Percentiles rank a stretch among this genome's conserved stretches.
Evolutionary conservation across 2,888 invertebrate species (phyloP).

Genomic region (Drosophila stalkeri): DNA sequence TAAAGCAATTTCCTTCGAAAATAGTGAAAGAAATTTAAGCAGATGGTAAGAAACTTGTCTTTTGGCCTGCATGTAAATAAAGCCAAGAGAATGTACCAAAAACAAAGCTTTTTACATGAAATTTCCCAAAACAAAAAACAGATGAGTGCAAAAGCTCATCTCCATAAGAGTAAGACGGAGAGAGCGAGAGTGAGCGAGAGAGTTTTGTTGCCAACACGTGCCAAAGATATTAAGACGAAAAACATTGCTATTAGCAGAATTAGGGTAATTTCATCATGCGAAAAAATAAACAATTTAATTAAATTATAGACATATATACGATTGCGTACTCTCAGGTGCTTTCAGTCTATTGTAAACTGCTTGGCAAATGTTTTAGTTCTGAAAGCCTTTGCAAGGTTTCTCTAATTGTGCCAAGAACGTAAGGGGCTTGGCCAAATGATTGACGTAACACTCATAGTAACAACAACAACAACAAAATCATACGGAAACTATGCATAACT

Average conservation of each 20-base stretch:
- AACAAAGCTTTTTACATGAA: conserved; percentile 53
- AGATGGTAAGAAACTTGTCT: conserved; percentile 17
- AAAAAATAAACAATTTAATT: conserved; percentile 5
- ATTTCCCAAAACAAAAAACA: conserved; percentile 78
- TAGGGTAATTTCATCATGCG: conserved; percentile 10
- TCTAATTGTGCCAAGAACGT: conserved; percentile 71
- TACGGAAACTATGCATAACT: conserved; percentile 48
- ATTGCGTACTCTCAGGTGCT: neutral
- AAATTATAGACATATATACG: neutral
- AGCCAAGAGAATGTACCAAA: conserved; percentile 12
- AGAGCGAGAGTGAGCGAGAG: conserved; percentile 10
- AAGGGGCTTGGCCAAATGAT: conserved; percentile 34
- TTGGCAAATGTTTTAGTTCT: conserved; percentile 24
- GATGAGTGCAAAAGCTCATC: conserved; percentile 38
- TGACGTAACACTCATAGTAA: conserved; percentile 51
- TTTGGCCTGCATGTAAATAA: conserved; percentile 12
- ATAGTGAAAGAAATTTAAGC: neutral
- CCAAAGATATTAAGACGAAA: conserved; percentile 9
- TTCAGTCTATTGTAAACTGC: too few species aligned
- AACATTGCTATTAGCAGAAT: conserved; percentile 16
- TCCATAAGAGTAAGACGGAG: conserved; percentile 3
- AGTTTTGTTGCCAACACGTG: conserved; percentile 35
- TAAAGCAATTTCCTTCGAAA: neutral
- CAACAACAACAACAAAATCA: conserved; percentile 30
- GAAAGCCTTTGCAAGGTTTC: conserved; percentile 53